Evolutionary conservation across 2,113 vertebrate genomes (phyloP).

Genomic region (Mobula hypostoma): DNA sequence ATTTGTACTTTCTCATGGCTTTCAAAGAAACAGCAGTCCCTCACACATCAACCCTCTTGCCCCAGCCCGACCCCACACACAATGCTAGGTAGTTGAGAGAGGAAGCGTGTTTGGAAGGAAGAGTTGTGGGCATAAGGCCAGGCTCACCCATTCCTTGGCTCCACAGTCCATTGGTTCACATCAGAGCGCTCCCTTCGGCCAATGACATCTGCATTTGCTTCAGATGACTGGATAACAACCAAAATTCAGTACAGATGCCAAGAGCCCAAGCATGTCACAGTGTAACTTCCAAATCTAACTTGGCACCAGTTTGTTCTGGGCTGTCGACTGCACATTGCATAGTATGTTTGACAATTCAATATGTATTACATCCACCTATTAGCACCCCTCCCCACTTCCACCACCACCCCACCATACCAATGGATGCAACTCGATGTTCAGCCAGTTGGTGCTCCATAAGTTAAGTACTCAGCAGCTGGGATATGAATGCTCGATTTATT

Average conservation of each 20-base stretch:
- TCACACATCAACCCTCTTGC: neutral
- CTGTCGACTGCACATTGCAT: neutral
- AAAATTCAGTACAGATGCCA: neutral
- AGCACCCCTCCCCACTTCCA: neutral
- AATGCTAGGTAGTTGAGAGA: neutral
- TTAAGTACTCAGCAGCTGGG: conserved; percentile 14
- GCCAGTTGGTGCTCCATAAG: neutral
- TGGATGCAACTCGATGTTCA: neutral
- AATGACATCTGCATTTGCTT: neutral
- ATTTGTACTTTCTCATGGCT: neutral
- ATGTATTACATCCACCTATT: neutral
- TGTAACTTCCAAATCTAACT: neutral
- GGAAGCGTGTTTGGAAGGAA: neutral
- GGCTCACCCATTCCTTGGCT: neutral
- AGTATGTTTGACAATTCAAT: neutral
- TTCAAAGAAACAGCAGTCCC: neutral
- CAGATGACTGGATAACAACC: neutral
- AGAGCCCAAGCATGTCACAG: neutral
- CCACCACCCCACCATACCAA: neutral
- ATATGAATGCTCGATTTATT: neutral
- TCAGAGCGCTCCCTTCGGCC: neutral
- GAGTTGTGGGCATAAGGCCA: neutral
- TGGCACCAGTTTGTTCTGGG: neutral
- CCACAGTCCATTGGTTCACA: neutral
- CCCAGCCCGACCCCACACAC: neutral